Conservation (phyloP, 1,140 invertebrate genomes). For the Bombus confusus region DNA sequence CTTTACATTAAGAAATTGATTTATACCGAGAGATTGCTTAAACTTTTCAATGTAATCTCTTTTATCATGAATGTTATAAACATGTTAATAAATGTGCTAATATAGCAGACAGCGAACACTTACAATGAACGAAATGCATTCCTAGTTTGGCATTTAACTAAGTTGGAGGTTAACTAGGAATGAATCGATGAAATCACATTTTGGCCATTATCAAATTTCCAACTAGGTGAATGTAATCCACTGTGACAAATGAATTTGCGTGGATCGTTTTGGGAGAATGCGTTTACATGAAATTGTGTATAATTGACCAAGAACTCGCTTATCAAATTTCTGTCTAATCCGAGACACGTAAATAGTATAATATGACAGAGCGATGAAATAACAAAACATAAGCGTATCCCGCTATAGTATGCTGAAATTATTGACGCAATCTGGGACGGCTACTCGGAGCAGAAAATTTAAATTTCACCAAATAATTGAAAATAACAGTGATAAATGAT, state of each 20-base stretch:
- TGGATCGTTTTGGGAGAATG: not conserved
- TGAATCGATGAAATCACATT: slow-evolving; percentile 23
- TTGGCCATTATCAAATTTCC: slow-evolving; percentile 14
- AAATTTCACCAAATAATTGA: no score
- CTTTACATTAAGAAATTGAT: no score
- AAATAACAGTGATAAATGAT: no score
- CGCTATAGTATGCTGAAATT: not conserved
- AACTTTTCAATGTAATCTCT: not conserved
- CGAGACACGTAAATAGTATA: not conserved
- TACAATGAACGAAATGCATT: not conserved
- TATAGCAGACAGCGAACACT: not conserved
- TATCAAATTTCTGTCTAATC: slow-evolving; percentile 16
- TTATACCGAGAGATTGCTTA: no score
- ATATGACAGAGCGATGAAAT: not conserved
- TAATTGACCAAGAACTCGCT: not conserved
- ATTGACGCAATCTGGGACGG: not conserved
- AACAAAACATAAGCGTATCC: not conserved
- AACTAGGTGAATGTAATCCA: not conserved
- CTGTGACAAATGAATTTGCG: slow-evolving; percentile 13
- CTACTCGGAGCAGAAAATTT: no score
- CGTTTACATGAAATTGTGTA: not conserved
- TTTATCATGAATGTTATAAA: not conserved
- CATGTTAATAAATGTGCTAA: not conserved
- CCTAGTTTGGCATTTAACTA: not conserved
- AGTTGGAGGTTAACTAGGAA: slow-evolving; percentile 1